Evolutionary conservation across 2,888 invertebrate genomes (phyloP), one percentile per base, ranked within the genome.

Genomic region (Ophioninae sp.): DNA sequence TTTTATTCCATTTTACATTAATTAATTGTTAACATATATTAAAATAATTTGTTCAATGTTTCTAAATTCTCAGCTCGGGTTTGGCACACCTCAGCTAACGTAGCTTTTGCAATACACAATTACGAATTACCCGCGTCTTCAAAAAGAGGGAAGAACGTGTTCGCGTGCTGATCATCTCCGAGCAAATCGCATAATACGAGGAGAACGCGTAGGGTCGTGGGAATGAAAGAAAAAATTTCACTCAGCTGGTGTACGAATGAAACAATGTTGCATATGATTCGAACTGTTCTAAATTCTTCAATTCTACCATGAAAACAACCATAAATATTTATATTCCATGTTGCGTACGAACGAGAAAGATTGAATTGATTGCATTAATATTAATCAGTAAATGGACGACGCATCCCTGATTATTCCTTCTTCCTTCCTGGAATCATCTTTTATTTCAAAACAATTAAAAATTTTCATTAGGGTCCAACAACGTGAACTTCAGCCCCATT

Each of bases 241-340:
- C 44, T 63, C 63, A 39, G 56, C 56, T 51, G 65, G 65, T 76
- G 37, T 39, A 65, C 72, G 37, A n/a, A 5, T 64, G 22, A 63
- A 83, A 82, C 82, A 82, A 82, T 79, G 58, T 64, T 39, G 20
- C 41, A 41, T 17, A 59, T 10, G 69, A 59, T 79, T 65, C 65
- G n/a, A 44, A 51, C 63, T 39, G 67, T 10, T 67, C 77, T 39
- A 58, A 65, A 68, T 81, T 77, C 67, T 67, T 61, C 37, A 17
- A 56, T 61, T 68, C n/a, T 73, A 23, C 23, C 51, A 76, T 58
- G 13, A 17, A 51, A 6, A 51, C 51, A 23, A 10, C 13, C 69
- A 37, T 56, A 51, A 13, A 51, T 51, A 51, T 51, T 51, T 17
- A 51, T 51, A 17, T 13, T 65, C 22, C 37, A 20, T 20, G 13